phyloP scores from a whole-genome alignment of 1,140 invertebrate species.

The Wasmannia auropunctata region DNA sequence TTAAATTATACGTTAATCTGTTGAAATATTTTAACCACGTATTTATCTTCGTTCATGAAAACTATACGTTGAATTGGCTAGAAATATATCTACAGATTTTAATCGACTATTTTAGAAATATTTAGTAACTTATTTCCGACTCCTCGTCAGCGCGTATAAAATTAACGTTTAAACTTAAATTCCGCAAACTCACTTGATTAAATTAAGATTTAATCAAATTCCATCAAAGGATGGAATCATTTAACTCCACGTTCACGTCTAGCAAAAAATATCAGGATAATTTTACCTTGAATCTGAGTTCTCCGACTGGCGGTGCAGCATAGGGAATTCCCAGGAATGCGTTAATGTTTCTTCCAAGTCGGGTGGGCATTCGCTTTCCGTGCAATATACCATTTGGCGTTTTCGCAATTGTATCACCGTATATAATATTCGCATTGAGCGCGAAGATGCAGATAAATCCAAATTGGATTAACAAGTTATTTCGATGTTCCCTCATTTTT shows the following conservation, averaged over 20 bases:
- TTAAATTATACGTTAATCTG: background rate
- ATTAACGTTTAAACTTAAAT: background rate
- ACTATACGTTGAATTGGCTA: background rate
- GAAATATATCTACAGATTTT: background rate
- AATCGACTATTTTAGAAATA: background rate
- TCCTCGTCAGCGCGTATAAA: background rate
- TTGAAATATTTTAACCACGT: background rate
- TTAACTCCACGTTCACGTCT: background rate
- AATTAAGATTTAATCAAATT: background rate
- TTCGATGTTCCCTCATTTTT: conserved; percentile 1
- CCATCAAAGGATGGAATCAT: background rate
- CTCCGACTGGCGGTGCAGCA: conserved; percentile 85
- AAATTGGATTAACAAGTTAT: background rate
- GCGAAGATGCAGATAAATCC: conserved; percentile 14
- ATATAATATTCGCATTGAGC: background rate
- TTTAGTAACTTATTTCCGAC: background rate
- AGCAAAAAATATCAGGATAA: background rate
- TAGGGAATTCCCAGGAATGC: conserved; percentile 87
- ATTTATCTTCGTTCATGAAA: background rate
- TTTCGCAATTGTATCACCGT: conserved; percentile 58
- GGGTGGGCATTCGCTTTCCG: conserved; percentile 77
- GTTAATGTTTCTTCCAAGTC: conserved; percentile 81
- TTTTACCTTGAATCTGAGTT: conserved; percentile 86
- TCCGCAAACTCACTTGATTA: conserved; percentile 15
- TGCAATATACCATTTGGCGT: conserved; percentile 81